phyloP scores from a whole-genome alignment of 2,888 invertebrate genomes.

The Eulithis testata region DNA sequence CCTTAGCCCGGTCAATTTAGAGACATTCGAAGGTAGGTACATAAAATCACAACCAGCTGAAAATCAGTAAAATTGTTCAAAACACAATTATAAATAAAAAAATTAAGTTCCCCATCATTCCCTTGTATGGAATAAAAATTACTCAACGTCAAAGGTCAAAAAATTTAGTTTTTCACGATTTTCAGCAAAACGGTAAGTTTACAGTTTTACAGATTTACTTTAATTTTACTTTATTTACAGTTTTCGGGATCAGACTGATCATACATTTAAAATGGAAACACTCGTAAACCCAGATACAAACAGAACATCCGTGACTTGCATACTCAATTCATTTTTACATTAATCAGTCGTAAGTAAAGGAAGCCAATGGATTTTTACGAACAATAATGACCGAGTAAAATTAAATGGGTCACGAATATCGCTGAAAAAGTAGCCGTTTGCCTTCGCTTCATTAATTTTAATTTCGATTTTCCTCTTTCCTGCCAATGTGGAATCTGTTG shows the following conservation, averaged over 20 bases:
- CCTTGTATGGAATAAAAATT: too few relatives aligned
- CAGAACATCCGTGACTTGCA: constrained; percentile 1
- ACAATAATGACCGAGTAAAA: constrained; percentile 14
- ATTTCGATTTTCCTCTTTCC: constrained; percentile 20
- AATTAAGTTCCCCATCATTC: too few relatives aligned
- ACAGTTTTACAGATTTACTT: too few relatives aligned
- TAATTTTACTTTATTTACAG: too few relatives aligned
- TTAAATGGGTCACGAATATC: constrained; percentile 26
- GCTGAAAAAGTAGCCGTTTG: constrained; percentile 25
- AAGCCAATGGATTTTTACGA: constrained; percentile 9
- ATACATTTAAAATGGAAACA: constrained; percentile 1
- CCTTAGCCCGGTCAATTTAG: too few relatives aligned
- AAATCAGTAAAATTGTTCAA: too few relatives aligned
- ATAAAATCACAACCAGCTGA: too few relatives aligned
- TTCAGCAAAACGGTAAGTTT: too few relatives aligned
- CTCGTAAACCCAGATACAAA: background rate
- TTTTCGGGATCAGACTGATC: background rate
- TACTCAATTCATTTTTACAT: background rate
- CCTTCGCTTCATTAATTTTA: constrained; percentile 24
- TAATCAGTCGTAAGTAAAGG: background rate
- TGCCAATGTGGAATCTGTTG: constrained; percentile 26
- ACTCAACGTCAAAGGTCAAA: too few relatives aligned
- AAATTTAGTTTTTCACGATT: too few relatives aligned
- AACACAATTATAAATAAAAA: too few relatives aligned
- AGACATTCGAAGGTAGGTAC: too few relatives aligned